Percentiles rank a stretch among this genome's conserved stretches.
phyloP scores from a whole-genome alignment of 1,140 invertebrate species.

The Diachasma alloeum region DNA sequence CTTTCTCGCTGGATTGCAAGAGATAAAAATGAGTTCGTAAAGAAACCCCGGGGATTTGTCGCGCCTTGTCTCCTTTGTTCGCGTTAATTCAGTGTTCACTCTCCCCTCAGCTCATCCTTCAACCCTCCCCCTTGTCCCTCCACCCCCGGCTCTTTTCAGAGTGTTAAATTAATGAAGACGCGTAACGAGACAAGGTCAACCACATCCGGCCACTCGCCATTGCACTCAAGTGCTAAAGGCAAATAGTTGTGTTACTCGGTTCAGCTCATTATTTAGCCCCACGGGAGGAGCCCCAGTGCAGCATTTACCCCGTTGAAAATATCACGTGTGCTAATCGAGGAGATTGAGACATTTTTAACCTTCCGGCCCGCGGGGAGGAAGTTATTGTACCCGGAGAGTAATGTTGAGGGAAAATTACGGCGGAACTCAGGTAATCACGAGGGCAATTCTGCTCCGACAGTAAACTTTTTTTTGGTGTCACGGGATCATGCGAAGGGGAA shows the following conservation, averaged over 20 bases:
- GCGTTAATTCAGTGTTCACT: not conserved
- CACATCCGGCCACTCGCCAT: constrained; percentile 13
- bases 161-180: constrained; percentile 17
- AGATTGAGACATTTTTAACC: too few species aligned
- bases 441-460: too few species aligned
- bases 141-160: not conserved
- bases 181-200: constrained; percentile 23
- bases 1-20: not conserved
- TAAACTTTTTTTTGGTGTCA: too few species aligned
- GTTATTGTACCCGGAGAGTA: too few species aligned
- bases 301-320: too few species aligned
- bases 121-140: not conserved
- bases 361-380: too few species aligned
- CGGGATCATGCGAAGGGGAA: too few species aligned
- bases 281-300: not conserved
- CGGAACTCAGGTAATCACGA: too few species aligned
- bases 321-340: too few species aligned
- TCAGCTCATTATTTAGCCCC: not conserved
- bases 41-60: not conserved
- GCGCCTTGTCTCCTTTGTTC: not conserved
- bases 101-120: too few species aligned
- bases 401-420: too few species aligned
- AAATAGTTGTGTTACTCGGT: constrained; percentile 6
- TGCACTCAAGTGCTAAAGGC: not conserved
- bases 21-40: not conserved